These are phyloP conservation scores for Ceratosolen solmsi DNA, from an alignment of 1,140 invertebrate species.

Conservation along the genomic window DNA sequence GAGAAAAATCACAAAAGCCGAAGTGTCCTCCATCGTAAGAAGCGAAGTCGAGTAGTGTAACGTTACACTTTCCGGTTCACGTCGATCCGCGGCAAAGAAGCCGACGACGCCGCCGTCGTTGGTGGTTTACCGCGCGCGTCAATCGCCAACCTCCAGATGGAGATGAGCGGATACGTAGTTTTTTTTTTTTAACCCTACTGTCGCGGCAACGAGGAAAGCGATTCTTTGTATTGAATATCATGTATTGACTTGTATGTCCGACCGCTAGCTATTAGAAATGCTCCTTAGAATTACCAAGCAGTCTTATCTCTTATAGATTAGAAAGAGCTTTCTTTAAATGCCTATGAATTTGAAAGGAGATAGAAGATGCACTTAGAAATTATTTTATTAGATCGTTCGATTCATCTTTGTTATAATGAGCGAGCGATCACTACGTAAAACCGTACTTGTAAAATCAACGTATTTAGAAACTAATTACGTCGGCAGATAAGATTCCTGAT, in stretches of 20 bases:
- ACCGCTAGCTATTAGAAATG: neutral
- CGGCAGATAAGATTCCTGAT: neutral
- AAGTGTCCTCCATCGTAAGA: neutral
- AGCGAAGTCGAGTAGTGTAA: neutral
- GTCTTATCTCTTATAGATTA: no score
- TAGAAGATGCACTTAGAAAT: neutral
- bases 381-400: neutral
- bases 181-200: neutral
- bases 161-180: neutral
- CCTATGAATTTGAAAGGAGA: neutral
- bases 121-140: slow-evolving; percentile 32
- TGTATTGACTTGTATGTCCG: neutral
- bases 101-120: neutral
- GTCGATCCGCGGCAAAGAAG: slow-evolving; percentile 4
- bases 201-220: neutral
- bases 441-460: no score
- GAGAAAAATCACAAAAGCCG: neutral
- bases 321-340: no score
- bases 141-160: neutral
- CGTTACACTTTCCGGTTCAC: slow-evolving; percentile 35
- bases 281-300: no score
- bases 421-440: neutral
- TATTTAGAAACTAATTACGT: no score
- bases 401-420: neutral
- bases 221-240: neutral